A percentile compares a stretch with the other conserved stretches of the same genome.
Evolutionary conservation across 2,797 vertebrate species (phyloP).

Genomic region (Anas acuta): DNA sequence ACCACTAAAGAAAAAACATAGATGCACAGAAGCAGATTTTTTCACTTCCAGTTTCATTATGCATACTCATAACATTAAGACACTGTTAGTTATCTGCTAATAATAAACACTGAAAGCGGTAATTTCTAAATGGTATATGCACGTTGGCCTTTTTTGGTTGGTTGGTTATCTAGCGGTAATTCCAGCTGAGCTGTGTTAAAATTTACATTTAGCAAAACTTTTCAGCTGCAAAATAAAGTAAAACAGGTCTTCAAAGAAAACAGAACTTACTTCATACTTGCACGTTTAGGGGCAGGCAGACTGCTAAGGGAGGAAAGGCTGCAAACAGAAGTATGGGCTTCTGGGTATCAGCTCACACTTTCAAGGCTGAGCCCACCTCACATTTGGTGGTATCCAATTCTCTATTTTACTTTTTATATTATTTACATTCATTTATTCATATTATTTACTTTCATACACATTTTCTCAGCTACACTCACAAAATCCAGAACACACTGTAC

Average conservation of each 20-base stretch:
- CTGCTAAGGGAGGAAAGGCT: not conserved
- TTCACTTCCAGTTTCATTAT: not conserved
- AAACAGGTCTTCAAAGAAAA: not conserved
- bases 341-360: not conserved
- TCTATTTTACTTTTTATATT: not conserved
- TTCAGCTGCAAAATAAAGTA: not conserved
- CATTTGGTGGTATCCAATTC: not conserved
- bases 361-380: not conserved
- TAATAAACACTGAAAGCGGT: fast-evolving
- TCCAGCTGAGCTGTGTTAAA: not conserved
- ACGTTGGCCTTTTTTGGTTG: not conserved
- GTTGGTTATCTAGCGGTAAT: not conserved
- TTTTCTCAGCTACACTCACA: not conserved
- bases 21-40: not conserved
- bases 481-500: not conserved
- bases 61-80: not conserved
- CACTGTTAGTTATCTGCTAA: not conserved
- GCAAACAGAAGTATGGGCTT: not conserved
- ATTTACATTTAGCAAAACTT: not conserved
- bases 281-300: not conserved
- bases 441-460: not conserved
- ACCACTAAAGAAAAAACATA: not conserved
- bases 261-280: not conserved
- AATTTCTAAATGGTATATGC: not conserved
- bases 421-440: too few relatives aligned